Evolutionary conservation across 2,113 vertebrate species (phyloP), one percentile per base, ranked within the genome.

Genomic region (Anolis sagrei): DNA sequence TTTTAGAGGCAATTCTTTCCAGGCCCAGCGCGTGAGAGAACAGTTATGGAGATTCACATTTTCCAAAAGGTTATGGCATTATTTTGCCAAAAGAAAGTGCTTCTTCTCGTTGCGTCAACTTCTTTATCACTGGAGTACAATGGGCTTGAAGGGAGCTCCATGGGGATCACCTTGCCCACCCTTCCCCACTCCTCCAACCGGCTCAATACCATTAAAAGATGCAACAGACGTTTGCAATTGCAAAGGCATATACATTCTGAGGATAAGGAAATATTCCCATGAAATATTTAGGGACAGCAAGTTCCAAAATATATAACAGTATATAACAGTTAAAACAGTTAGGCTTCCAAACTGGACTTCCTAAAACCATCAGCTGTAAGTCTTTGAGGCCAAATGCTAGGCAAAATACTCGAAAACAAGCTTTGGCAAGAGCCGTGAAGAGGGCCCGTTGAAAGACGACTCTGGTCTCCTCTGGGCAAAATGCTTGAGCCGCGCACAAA

Each of bases 91-190:
- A n/a, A n/a, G n/a, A n/a, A n/a, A n/a, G n/a, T 21, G 16, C 13
- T 9, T 49, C 2, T 18, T 34, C 72, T 36, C 48, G 1, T 32
- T 66, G 48, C 70, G 25, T 10, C 1, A 76, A 4, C 68, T 84
- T 66, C 19, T 66, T 48, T 25, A 80, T 21, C n/a, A 64, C n/a
- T 66, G 29, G 34, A 49, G 32, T 23, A 32, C 27, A 34, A 70
- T n/a, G 32, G 18, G 14, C 21, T 19, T 27, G 19, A 75, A 54
- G 23, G 49, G 2, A 5, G 39, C 19, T 49, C 34, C 0, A 2
- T 0, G 0, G 11, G 16, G 7, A 11, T 44, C 39, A 73, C 10
- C 8, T 13, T 3, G 36, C 16, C 69, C 32, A 48, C 44, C 6
- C 54, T 49, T 1, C 54, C 13, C 51, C 39, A 44, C 2, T 44